These are phyloP conservation scores for Manis crassicaudata DNA, from an alignment of 2,797 vertebrate species.

Conservation along the genomic window DNA sequence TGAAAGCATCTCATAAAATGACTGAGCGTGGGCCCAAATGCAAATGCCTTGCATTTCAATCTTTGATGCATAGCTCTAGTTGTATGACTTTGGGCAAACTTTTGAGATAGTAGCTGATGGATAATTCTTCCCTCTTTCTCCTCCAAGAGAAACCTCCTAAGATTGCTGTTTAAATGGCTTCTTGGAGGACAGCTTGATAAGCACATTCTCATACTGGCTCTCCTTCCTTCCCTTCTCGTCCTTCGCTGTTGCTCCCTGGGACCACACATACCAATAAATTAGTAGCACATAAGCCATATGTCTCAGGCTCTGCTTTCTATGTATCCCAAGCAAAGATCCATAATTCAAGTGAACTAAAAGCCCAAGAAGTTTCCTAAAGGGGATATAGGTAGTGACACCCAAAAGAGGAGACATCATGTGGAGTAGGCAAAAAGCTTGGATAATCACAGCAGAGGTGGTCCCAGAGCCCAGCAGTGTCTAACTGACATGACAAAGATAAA, in stretches of 20 bases:
- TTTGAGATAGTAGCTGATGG: neutral
- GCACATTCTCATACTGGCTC: neutral
- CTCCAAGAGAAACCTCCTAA: neutral
- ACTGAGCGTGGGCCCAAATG: neutral
- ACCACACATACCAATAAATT: neutral
- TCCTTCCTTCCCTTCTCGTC: neutral
- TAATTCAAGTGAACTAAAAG: neutral
- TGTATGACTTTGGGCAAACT: neutral
- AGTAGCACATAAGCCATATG: neutral
- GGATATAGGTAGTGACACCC: neutral
- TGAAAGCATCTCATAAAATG: neutral
- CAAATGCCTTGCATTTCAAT: neutral
- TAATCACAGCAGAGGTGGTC: neutral
- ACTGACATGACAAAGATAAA: neutral
- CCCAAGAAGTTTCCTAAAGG: neutral
- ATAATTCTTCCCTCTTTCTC: neutral
- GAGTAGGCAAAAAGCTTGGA: neutral
- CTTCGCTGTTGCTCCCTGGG: neutral
- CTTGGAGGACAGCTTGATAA: neutral
- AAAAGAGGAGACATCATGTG: neutral
- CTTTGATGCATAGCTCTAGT: neutral
- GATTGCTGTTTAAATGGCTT: neutral
- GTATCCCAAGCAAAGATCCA: neutral
- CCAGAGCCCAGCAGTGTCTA: neutral
- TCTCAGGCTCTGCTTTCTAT: neutral